Evolutionary conservation across 1,140 invertebrate genomes (phyloP), one percentile per base, ranked within the genome.

Genomic region (Cydia splendana): DNA sequence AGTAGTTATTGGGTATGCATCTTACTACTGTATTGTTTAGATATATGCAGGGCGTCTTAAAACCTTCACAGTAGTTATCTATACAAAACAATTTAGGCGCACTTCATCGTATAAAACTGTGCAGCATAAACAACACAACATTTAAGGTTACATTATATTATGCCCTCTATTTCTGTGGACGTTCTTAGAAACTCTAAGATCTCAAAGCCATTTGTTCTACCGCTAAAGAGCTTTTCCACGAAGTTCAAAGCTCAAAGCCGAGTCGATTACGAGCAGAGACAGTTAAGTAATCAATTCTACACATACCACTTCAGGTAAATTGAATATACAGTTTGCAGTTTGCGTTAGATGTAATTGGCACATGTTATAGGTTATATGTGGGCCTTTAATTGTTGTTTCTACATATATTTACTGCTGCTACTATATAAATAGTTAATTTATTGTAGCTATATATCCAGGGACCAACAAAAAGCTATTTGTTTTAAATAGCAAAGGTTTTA

Each of bases 151-250:
- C 57, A n/a, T 53, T 53, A n/a, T 53, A 53, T 12, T 62, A 53
- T 57, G n/a, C n/a, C n/a, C 20, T 62, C 57, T 62, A 62, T 62
- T 62, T 24, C 57, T 10, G 57, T 24, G 9, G 24, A 4, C 9
- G 34, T 71, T 71, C 67, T 71, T 4, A 42, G 67, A 71, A 71
- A 12, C 15, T 38, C 30, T 71, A 9, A 71, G 67, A 71, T 71
- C 67, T 71, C 67, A 71, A 42, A 62, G 57, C 9, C 57, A 62
- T 71, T 71, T 71, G 67, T 71, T 71, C 67, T 45, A 38, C 12
- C n/a, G 67, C 30, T 18, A 42, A 71, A 71, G 34, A 71, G 34
- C 34, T 10, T 38, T 71, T 71, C 67, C n/a, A 2, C n/a, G 67
- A 71, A 71, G 67, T 18, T 42, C 30, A 38, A 38, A 71, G 67